Conservation (phyloP, 2,113 vertebrate genomes). For the Melanotaenia duboulayi region DNA sequence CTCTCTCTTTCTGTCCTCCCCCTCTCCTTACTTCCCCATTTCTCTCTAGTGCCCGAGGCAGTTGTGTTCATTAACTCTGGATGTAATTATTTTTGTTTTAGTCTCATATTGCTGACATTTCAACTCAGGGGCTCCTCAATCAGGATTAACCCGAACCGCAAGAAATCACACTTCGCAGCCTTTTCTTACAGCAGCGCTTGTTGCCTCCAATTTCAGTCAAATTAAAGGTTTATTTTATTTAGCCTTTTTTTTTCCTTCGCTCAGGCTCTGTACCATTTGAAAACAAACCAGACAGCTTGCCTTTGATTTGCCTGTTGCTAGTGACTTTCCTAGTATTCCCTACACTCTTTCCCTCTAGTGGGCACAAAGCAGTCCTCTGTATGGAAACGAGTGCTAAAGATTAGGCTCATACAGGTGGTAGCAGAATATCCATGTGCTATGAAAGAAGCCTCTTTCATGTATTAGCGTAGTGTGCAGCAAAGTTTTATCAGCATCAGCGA, state of each 20-base stretch:
- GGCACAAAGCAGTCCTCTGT: slow-evolving; percentile 68
- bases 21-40: slow-evolving; percentile 9
- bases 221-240: slow-evolving; percentile 83
- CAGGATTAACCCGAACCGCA: slow-evolving; percentile 83
- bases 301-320: slow-evolving; percentile 72
- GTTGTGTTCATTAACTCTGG: slow-evolving; percentile 79
- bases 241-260: slow-evolving; percentile 67
- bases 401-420: slow-evolving; percentile 56
- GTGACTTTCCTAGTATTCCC: slow-evolving; percentile 50
- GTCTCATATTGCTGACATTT: slow-evolving; percentile 84
- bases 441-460: slow-evolving; percentile 16
- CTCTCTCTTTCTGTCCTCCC: neutral
- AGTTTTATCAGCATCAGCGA: neutral
- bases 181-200: slow-evolving; percentile 77
- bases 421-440: slow-evolving; percentile 36
- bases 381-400: slow-evolving; percentile 13
- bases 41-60: slow-evolving; percentile 56
- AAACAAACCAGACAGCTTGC: slow-evolving; percentile 73
- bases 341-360: slow-evolving; percentile 25
- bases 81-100: slow-evolving; percentile 83
- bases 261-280: slow-evolving; percentile 63
- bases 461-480: neutral
- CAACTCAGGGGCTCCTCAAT: slow-evolving; percentile 82
- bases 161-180: slow-evolving; percentile 80
- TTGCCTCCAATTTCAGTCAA: slow-evolving; percentile 84